These are phyloP conservation scores for Odontamblyopus rebecca DNA, from an alignment of 2,797 vertebrate genomes.

Conservation along the genomic window DNA sequence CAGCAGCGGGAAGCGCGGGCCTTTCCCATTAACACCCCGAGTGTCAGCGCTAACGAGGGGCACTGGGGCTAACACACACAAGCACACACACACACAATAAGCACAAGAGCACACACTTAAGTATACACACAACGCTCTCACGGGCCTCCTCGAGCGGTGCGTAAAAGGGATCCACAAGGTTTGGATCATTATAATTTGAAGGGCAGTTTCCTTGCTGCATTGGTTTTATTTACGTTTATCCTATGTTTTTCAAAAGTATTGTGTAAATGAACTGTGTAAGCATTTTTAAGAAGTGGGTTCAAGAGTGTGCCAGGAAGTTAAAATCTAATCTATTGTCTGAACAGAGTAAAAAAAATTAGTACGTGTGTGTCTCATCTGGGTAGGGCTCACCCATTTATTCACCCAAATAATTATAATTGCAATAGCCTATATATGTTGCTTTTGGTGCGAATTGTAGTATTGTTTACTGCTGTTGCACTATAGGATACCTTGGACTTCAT, in stretches of 20 bases:
- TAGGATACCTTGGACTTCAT: neutral
- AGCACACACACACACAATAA: slow-evolving; percentile 5
- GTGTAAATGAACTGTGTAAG: neutral
- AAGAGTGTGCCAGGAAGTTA: too few relatives aligned
- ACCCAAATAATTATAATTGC: too few relatives aligned
- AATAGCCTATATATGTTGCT: too few relatives aligned
- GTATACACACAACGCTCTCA: slow-evolving; percentile 2
- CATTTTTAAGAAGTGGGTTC: too few relatives aligned
- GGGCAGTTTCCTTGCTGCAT: neutral
- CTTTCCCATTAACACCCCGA: slow-evolving; percentile 72
- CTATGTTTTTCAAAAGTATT: neutral
- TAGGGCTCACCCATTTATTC: too few relatives aligned
- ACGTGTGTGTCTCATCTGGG: too few relatives aligned
- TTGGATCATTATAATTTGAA: neutral
- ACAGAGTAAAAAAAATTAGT: too few relatives aligned
- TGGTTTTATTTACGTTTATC: neutral
- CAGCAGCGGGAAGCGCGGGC: slow-evolving; percentile 57
- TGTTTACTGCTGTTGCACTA: too few relatives aligned
- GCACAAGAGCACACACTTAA: slow-evolving; percentile 15
- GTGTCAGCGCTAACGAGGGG: slow-evolving; percentile 71
- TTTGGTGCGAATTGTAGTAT: too few relatives aligned
- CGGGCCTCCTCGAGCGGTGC: neutral
- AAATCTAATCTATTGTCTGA: too few relatives aligned
- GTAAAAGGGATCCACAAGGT: neutral
- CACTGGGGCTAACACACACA: slow-evolving; percentile 51